A percentile compares a stretch with the other conserved stretches of the same genome.
Evolutionary conservation across 2,888 invertebrate genomes (phyloP).

Genomic region (Drosophila bunnanda): DNA sequence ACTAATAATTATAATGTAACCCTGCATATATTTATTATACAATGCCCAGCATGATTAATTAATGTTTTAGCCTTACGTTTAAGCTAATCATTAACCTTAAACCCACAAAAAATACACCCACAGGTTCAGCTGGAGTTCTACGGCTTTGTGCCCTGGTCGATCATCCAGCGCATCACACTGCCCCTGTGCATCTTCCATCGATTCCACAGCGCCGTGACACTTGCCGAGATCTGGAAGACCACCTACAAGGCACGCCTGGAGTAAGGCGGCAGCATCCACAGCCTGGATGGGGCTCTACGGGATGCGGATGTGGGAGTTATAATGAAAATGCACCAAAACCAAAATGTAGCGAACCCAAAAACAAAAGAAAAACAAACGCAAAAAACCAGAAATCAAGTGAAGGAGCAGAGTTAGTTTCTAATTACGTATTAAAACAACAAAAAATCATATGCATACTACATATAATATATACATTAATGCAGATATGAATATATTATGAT

Average conservation of each 20-base stretch:
- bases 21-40: too few relatives aligned
- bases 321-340: slow-evolving; percentile 64
- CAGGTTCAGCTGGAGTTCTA: slow-evolving; percentile 95
- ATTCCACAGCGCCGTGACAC: slow-evolving; percentile 97
- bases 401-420: slow-evolving; percentile 72
- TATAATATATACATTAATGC: slow-evolving; percentile 49
- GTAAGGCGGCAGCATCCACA: slow-evolving; percentile 85
- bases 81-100: slow-evolving; percentile 2
- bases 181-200: slow-evolving; percentile 98
- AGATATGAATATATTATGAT: slow-evolving; percentile 44
- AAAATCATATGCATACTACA: slow-evolving; percentile 52
- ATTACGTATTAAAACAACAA: slow-evolving; percentile 59
- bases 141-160: slow-evolving; percentile 96
- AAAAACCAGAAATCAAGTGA: slow-evolving; percentile 49
- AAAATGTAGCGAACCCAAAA: slow-evolving; percentile 45
- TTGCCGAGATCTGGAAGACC: slow-evolving; percentile 98
- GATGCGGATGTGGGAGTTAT: slow-evolving; percentile 41
- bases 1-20: too few relatives aligned
- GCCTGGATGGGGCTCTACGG: slow-evolving; percentile 6
- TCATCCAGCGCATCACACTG: slow-evolving; percentile 95
- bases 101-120: slow-evolving; percentile 49
- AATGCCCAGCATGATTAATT: slow-evolving; percentile 30
- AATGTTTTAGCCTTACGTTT: not conserved
- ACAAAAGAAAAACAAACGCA: slow-evolving; percentile 22
- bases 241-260: slow-evolving; percentile 96